Evolutionary conservation across 2,888 invertebrate species (phyloP).

Genomic region (Ectemnius continuus): DNA sequence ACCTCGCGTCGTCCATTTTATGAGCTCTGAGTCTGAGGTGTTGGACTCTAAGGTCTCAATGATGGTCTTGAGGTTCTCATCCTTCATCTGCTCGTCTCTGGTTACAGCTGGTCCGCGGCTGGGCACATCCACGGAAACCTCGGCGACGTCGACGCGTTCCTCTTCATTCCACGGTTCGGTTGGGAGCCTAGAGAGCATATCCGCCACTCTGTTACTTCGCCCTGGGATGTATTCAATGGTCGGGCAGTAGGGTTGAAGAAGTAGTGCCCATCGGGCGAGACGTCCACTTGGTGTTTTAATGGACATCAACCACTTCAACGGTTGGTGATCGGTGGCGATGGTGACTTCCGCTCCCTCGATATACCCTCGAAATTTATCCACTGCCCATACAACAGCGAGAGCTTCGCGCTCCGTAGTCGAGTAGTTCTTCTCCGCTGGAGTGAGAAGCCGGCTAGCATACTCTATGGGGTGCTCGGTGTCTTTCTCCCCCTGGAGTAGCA

Average conservation of each 20-base stretch:
- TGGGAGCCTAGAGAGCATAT: constrained; percentile 7
- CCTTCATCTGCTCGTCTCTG: neutral
- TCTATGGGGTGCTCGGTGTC: neutral
- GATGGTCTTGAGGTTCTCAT: constrained; percentile 7
- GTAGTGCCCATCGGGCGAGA: constrained; percentile 6
- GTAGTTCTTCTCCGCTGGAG: neutral
- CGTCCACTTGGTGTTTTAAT: constrained; percentile 18
- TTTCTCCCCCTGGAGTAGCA: constrained; percentile 6
- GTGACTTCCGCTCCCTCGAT: neutral
- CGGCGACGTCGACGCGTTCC: neutral
- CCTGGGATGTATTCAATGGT: neutral
- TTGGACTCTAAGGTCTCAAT: neutral
- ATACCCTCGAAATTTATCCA: neutral
- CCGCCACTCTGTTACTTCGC: constrained; percentile 8
- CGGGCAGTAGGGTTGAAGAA: neutral
- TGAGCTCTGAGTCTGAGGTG: neutral
- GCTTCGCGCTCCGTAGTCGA: constrained; percentile 5
- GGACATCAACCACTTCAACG: constrained; percentile 21
- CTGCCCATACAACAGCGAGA: neutral
- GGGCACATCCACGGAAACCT: constrained; percentile 4
- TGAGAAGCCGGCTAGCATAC: neutral
- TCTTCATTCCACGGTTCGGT: neutral
- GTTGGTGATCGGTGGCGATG: constrained; percentile 16
- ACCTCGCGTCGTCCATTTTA: neutral
- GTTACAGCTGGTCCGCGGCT: neutral